Evolutionary conservation across 64 coral and sea anemone genomes (phyloP), one percentile per base, ranked within the genome.

Genomic region (Dendronephthya gigantea): DNA sequence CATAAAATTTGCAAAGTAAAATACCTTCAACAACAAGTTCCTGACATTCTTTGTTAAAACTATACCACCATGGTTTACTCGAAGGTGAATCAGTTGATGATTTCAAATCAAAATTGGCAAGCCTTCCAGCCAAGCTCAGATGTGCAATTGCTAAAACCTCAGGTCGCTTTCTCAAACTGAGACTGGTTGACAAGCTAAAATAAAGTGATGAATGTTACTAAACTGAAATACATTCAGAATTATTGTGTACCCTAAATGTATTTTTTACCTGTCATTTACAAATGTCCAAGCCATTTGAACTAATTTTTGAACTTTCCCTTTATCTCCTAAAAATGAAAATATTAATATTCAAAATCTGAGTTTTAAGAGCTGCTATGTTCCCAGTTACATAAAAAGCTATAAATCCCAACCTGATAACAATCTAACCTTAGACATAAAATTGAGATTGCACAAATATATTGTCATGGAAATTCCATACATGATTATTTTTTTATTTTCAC

Each of bases 251-350:
- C 36, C 29, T 79, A 39, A 79, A 79, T 9, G 14, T 35, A 36
- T 62, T 27, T 0, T 7, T 68, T 87, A 97, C 94, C 94, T 97
- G 52, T 97, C 94, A 97, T 97, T 97, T 32, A 91, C 90, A 45
- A 97, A 97, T 0, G 94, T 97, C 94, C 94, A 97, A 32, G 91
- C 94, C 94, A 97, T 97, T 82, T 97, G 94, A n/a, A 97, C 94
- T 13, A 97, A 65, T 59, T 97, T 97, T 84, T 97, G 93, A 13
- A 97, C 50, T 51, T 97, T 97, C 76, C 88, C 91, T 32, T 92
- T 88, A 15, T 97, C 94, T 82, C 94, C 94, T 97, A 50, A 1
- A 68, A 62, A 12, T 22, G 25, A 43, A 65, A 1, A 51, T 40
- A 50, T 55, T 62, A 62, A 62, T 62, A 62, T n/a, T 62, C 7